A percentile compares a stretch with the other conserved stretches of the same genome.
Conservation (phyloP, 2,113 vertebrate genomes). For the Gymnogyps californianus region DNA sequence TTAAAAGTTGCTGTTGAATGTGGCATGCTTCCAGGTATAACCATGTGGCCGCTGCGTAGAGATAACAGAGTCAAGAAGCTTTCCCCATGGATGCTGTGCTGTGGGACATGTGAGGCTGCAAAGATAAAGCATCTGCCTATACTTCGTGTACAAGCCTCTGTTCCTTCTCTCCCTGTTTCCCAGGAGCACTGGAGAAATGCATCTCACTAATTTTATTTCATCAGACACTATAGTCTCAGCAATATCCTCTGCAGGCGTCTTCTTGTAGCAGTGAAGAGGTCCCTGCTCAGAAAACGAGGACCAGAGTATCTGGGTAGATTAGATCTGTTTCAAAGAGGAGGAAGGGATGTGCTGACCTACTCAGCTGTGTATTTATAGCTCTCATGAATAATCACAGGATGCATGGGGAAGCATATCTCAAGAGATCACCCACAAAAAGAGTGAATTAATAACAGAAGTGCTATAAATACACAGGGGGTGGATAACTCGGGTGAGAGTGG, state of each 20-base stretch:
- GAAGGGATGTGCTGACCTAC: background rate
- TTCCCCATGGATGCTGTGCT: background rate
- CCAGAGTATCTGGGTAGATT: background rate
- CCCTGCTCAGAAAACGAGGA: background rate
- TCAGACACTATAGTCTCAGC: background rate
- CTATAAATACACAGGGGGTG: background rate
- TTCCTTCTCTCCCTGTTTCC: background rate
- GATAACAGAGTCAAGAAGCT: background rate
- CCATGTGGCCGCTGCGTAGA: background rate
- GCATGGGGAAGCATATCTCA: background rate
- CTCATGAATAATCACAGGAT: constrained; percentile 32
- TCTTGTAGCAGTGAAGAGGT: background rate
- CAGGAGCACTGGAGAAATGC: background rate
- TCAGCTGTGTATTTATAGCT: constrained; percentile 17
- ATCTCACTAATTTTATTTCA: background rate
- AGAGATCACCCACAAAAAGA: background rate
- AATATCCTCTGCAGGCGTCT: background rate
- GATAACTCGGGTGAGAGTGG: background rate
- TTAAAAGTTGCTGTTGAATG: background rate
- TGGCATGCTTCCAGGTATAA: background rate
- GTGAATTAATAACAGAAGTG: constrained; percentile 18
- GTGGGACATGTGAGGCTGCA: background rate
- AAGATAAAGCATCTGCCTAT: background rate
- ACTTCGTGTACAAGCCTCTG: background rate
- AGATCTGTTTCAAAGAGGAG: background rate